A percentile compares a stretch with the other conserved stretches of the same genome.
phyloP scores from a whole-genome alignment of 2,113 vertebrate genomes.

The Halichoeres trimaculatus region DNA sequence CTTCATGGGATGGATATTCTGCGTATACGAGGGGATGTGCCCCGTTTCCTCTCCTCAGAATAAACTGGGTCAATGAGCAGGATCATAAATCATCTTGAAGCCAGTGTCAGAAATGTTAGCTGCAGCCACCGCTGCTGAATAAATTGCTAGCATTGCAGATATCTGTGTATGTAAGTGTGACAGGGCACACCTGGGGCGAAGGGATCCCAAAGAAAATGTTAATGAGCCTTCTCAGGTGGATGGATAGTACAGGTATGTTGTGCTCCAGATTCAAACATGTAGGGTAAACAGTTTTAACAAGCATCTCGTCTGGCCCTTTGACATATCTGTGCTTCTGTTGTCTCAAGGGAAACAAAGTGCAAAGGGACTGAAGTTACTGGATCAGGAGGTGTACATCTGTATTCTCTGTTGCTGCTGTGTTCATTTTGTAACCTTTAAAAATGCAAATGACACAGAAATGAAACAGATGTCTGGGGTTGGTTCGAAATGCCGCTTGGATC shows the following conservation, averaged over 20 bases:
- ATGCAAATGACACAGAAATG: conserved; percentile 75
- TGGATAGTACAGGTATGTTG: background rate
- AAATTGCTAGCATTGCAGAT: conserved; percentile 77
- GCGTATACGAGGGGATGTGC: conserved; percentile 57
- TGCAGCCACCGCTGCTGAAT: conserved; percentile 73
- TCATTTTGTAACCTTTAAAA: conserved; percentile 79
- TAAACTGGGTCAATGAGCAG: conserved; percentile 86
- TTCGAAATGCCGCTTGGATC: conserved; percentile 72
- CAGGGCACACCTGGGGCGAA: conserved; percentile 77
- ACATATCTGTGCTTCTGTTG: conserved; percentile 5
- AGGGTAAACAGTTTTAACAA: conserved; percentile 37
- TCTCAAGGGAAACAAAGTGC: background rate
- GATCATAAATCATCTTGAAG: conserved; percentile 86
- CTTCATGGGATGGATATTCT: conserved; percentile 41
- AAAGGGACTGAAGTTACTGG: conserved; percentile 25
- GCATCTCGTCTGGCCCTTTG: conserved; percentile 31
- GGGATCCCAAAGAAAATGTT: conserved; percentile 74
- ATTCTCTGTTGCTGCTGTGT: conserved; percentile 11
- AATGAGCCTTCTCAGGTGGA: conserved; percentile 79
- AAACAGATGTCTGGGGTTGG: conserved; percentile 76
- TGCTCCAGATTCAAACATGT: conserved; percentile 35
- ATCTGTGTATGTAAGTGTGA: conserved; percentile 72
- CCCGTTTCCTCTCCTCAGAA: conserved; percentile 69
- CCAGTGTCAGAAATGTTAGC: conserved; percentile 77
- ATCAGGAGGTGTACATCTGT: conserved; percentile 15